phyloP scores from a whole-genome alignment of 2,113 vertebrate genomes.

The human (Homo sapiens) region DNA sequence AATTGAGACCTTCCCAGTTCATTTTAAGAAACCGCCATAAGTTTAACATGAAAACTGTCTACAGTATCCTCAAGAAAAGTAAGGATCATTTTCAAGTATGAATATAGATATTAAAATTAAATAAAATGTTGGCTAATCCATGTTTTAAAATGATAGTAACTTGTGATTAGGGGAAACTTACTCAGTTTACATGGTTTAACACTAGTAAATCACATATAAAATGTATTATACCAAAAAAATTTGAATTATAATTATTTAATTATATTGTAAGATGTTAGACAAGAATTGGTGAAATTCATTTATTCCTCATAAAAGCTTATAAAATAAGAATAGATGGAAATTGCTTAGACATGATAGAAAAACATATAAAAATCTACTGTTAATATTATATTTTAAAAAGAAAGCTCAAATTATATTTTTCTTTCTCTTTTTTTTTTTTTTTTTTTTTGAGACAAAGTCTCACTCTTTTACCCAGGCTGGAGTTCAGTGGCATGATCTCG shows the following conservation, averaged over 20 bases:
- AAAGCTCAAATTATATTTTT: background rate
- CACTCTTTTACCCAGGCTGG: background rate
- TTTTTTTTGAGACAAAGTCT: too few relatives aligned
- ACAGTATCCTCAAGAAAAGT: background rate
- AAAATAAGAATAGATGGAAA: background rate
- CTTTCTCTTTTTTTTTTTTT: too few relatives aligned
- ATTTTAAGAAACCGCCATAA: background rate
- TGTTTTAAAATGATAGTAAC: background rate
- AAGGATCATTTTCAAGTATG: background rate
- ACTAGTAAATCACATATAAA: background rate
- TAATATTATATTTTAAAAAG: background rate
- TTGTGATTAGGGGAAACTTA: background rate
- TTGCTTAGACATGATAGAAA: background rate
- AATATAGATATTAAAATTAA: slow-evolving; percentile 32
- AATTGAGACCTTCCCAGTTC: background rate
- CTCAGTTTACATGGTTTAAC: background rate
- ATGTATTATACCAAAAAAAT: background rate
- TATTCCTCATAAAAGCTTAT: background rate
- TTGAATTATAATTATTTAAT: background rate
- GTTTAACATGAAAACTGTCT: background rate
- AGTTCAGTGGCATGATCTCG: too few relatives aligned
- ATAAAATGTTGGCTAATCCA: slow-evolving; percentile 11
- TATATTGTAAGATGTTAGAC: background rate
- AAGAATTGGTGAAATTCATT: background rate
- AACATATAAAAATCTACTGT: background rate